Conservation (phyloP, 2,113 vertebrate genomes). For the Trinectes maculatus region DNA sequence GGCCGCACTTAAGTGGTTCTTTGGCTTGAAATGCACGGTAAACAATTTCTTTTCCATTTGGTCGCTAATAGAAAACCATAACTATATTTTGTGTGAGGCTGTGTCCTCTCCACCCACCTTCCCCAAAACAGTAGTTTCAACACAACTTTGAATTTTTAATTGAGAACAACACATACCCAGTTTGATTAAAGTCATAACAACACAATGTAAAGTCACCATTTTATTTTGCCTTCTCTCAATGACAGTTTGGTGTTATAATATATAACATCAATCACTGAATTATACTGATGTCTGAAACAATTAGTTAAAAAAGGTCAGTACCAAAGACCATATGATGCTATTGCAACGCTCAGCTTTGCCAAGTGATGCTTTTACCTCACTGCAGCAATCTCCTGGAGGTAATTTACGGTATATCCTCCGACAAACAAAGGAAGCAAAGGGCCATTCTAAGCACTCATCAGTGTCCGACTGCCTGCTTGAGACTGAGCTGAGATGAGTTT, state of each 20-base stretch:
- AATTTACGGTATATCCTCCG: conserved; percentile 40
- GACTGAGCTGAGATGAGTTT: conserved; percentile 70
- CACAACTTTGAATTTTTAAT: background rate
- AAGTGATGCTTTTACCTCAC: conserved; percentile 24
- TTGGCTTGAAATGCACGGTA: conserved; percentile 39
- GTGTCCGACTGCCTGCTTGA: conserved; percentile 44
- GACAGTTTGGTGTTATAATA: background rate
- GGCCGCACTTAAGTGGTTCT: conserved; percentile 39
- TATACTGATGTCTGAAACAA: background rate
- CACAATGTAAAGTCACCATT: background rate
- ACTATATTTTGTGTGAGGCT: conserved; percentile 2
- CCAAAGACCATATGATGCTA: background rate
- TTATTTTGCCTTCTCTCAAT: background rate
- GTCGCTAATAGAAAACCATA: conserved; percentile 30
- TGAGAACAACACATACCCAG: background rate
- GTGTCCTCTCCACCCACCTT: background rate
- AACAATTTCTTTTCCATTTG: conserved; percentile 42
- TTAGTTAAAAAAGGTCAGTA: too few species aligned
- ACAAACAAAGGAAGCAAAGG: conserved; percentile 57
- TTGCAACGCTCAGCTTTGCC: conserved; percentile 1
- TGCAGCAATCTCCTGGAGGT: conserved; percentile 8
- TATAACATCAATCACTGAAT: background rate
- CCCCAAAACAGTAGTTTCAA: background rate
- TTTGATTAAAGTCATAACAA: background rate
- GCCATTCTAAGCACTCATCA: conserved; percentile 31